Conservation (phyloP, 2,797 vertebrate genomes). For the Anguilla obscura region DNA sequence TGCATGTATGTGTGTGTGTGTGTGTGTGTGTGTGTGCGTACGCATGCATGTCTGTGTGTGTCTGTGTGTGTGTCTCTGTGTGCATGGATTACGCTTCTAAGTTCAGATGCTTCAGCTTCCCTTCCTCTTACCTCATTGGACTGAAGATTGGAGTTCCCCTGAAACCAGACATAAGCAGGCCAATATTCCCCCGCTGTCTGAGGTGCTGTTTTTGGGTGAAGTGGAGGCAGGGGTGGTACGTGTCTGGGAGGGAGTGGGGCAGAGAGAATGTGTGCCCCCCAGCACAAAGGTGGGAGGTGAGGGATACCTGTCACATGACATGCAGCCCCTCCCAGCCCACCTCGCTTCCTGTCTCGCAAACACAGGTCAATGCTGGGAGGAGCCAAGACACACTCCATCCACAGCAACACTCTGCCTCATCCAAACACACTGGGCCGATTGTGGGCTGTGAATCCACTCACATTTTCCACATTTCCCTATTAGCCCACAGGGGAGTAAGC, state of each 20-base stretch:
- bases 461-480: conserved; percentile 17
- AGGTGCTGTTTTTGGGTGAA: neutral
- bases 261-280: conserved; percentile 56
- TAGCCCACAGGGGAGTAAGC: conserved; percentile 34
- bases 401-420: conserved; percentile 20
- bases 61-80: neutral
- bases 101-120: neutral
- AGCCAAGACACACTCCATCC: conserved; percentile 30
- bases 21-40: neutral
- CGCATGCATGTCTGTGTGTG: neutral
- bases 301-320: conserved; percentile 74
- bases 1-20: neutral
- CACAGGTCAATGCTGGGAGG: conserved; percentile 32
- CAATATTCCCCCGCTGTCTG: neutral
- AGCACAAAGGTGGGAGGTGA: conserved; percentile 58
- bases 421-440: conserved; percentile 35
- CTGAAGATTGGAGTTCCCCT: neutral
- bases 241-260: conserved; percentile 41
- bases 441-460: conserved; percentile 30
- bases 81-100: neutral
- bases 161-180: neutral
- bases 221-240: neutral
- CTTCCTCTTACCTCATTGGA: neutral
- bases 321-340: conserved; percentile 59
- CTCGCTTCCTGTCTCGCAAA: conserved; percentile 30